Evolutionary conservation across 2,888 invertebrate species (phyloP).

Genomic region (Phlogophora meticulosa): DNA sequence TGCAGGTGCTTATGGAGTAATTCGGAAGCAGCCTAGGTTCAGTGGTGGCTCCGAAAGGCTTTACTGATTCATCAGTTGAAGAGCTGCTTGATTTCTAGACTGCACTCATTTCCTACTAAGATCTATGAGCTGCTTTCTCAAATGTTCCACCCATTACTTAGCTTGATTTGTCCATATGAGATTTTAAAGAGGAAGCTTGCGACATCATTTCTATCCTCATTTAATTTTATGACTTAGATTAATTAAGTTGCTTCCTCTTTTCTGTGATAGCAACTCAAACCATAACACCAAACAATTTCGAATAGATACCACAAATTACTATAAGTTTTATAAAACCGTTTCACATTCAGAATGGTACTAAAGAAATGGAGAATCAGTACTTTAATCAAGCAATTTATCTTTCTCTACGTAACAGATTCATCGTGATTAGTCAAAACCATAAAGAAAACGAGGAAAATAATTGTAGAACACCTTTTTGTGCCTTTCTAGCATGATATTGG

Average conservation of each 20-base stretch:
- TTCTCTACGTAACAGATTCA: constrained; percentile 50
- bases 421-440: constrained; percentile 62
- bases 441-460: constrained; percentile 53
- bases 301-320: constrained; percentile 23
- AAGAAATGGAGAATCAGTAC: constrained; percentile 40
- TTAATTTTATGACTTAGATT: constrained; percentile 4
- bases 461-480: constrained; percentile 62
- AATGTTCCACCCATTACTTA: background rate
- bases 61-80: background rate
- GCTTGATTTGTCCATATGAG: background rate
- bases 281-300: background rate
- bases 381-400: constrained; percentile 66
- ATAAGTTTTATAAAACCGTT: constrained; percentile 24
- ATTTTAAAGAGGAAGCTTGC: background rate
- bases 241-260: constrained; percentile 5
- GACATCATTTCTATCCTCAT: constrained; percentile 15
- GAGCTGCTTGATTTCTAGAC: background rate
- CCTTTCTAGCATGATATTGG: constrained; percentile 61
- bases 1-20: background rate
- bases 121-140: background rate
- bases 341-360: constrained; percentile 17
- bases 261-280: constrained; percentile 17
- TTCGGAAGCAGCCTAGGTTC: background rate
- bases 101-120: background rate
- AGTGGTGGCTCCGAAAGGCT: background rate